Base-by-base conservation (phyloP, 2,888 invertebrate genomes). In the Sicus ferrugineus region DNA sequence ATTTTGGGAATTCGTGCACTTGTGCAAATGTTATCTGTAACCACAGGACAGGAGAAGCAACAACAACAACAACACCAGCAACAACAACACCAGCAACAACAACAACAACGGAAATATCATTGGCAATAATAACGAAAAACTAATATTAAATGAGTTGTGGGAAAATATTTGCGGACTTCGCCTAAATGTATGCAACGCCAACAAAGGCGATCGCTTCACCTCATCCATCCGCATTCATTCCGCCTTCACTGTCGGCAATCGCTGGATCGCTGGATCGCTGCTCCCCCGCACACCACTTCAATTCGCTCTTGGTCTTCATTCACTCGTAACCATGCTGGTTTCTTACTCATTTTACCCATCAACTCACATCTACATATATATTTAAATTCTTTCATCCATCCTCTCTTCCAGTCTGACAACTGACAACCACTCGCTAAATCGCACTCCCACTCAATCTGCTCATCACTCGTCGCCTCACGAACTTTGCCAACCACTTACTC, bases 1-100 rank as follows among this genome's bases (percentile, higher is more conserved):
- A 59, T 67, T 67, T 67, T 67, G 67, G 58, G 58, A 67, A 67
- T 59, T 59, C 30, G 19, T 30, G 59, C 67, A 67, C 30, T 67
- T 67, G 67, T 67, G 67, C 52, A 65, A 65, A 54, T 54, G 65
- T 54, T 50, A 34, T 54, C 21, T 23, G 54, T 34, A 65, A 65
- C 54, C 65, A 31, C 62, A 50, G 26, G 50, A 26, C 54, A 28
- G 23, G 28, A 23, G 26, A 26, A 54, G 63, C n/a, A 59, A 65
- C 52, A 52, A 65, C 65, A 31, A 54, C 50, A 63, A 67, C 67
- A 61, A 62, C 54, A 54, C 9, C 23, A 52, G 59, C 34, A 21
- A 21, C 34, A 21, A n/a, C 34, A 54, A 23, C 54, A 65, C 28
- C 28, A 19, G 52, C 34, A 59, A 34, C 34, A 34, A 38, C 34